Conservation (phyloP, 2,113 vertebrate species). For the Parotia lawesii region DNA sequence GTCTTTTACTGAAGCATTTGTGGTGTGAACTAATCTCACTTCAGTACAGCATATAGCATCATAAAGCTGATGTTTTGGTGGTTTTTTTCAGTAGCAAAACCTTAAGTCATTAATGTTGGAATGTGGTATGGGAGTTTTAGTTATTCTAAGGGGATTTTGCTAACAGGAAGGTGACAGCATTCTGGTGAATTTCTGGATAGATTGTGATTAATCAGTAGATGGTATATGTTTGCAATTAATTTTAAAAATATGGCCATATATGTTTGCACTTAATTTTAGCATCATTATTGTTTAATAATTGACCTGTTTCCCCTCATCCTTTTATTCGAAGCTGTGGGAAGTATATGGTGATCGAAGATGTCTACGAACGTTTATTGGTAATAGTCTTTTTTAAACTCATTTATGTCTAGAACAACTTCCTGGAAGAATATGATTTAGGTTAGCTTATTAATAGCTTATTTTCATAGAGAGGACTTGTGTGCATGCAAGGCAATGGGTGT, state of each 20-base stretch:
- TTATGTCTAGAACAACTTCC: neutral
- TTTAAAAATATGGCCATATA: neutral
- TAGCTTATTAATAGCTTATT: neutral
- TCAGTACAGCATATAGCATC: neutral
- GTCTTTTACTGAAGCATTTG: neutral
- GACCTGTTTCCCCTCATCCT: neutral
- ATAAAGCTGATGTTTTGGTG: neutral
- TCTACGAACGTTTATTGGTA: conserved; percentile 94
- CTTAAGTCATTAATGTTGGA: neutral
- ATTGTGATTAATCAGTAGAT: neutral
- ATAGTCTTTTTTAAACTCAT: conserved; percentile 26
- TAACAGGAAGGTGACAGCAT: neutral
- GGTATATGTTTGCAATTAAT: neutral
- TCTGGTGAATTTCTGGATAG: neutral
- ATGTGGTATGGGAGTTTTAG: neutral
- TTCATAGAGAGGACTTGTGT: neutral
- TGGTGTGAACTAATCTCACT: neutral
- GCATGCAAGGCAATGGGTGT: neutral
- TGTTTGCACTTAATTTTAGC: neutral
- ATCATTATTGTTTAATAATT: neutral
- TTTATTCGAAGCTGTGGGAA: conserved; percentile 85
- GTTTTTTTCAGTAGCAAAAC: neutral
- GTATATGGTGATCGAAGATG: conserved; percentile 96
- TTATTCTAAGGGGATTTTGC: neutral
- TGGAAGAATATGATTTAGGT: neutral